Evolutionary conservation across 2,797 vertebrate genomes (phyloP).

Genomic region (Pelochelys cantorii): DNA sequence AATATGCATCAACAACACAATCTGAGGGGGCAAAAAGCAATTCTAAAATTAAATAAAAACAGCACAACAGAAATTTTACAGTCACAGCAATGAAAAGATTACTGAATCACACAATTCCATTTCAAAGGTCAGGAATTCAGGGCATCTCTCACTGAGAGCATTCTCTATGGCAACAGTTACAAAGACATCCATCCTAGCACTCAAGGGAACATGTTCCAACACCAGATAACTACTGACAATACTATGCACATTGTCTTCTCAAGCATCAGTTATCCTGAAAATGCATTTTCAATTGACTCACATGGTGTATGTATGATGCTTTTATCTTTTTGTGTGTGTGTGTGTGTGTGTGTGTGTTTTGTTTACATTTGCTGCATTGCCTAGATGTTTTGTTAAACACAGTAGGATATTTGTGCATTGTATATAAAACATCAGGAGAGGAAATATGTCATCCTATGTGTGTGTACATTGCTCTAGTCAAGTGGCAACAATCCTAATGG

Average conservation of each 20-base stretch:
- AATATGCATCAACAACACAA: slow-evolving; percentile 36
- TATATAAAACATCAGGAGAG: background rate
- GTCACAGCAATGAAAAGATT: slow-evolving; percentile 21
- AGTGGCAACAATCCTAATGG: background rate
- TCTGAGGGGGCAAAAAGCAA: slow-evolving; percentile 30
- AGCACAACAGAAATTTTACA: slow-evolving; percentile 42
- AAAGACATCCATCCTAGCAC: slow-evolving; percentile 31
- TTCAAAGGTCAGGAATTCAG: slow-evolving; percentile 3
- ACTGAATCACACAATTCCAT: slow-evolving; percentile 16
- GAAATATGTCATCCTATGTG: background rate
- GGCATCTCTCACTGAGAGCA: background rate
- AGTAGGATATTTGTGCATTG: background rate
- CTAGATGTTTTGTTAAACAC: background rate
- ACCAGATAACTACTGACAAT: slow-evolving; percentile 2
- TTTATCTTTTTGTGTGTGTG: background rate
- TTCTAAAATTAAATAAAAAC: slow-evolving; percentile 42
- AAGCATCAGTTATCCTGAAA: background rate
- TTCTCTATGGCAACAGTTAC: slow-evolving; percentile 57
- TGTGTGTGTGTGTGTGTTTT: background rate
- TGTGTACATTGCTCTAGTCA: background rate
- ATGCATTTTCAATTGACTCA: slow-evolving; percentile 1
- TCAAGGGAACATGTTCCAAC: background rate
- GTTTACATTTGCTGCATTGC: background rate
- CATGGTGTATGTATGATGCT: background rate
- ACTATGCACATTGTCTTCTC: background rate